phyloP scores from a whole-genome alignment of 1,140 invertebrate genomes.

The Lordiphosa clarofinis region DNA sequence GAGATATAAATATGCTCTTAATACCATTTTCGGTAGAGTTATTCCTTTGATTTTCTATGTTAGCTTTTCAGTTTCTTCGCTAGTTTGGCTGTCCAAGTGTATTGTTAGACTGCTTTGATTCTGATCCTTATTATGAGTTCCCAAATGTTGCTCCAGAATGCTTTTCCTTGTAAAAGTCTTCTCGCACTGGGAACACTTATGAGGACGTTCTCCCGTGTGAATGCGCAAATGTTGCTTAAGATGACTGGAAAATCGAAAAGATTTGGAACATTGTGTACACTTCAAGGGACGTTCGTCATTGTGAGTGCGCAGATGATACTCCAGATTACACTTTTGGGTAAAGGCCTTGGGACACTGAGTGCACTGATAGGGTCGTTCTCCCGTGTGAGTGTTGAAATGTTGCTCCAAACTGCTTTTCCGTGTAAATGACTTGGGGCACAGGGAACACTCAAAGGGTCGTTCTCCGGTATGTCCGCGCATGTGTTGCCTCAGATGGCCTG shows the following conservation, averaged over 20 bases:
- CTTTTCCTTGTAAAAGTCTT: not conserved
- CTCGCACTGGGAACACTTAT: not conserved
- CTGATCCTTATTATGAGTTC: not conserved
- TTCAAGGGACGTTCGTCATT: no score
- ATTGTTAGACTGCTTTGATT: no score
- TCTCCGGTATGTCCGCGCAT: not conserved
- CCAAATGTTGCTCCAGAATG: not conserved
- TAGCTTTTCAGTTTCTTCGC: no score
- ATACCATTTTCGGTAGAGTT: no score
- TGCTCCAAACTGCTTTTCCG: not conserved
- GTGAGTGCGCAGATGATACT: not conserved
- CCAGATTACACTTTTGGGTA: not conserved
- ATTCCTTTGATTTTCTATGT: no score
- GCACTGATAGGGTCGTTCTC: not conserved
- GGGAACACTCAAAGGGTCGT: not conserved
- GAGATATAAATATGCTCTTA: no score
- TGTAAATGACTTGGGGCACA: constrained; percentile 1
- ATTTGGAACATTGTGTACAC: no score
- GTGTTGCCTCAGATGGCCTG: not conserved
- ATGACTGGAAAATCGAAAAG: no score
- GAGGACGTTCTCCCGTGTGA: not conserved
- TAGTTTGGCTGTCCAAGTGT: no score
- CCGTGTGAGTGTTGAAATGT: not conserved
- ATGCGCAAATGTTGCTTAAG: not conserved
- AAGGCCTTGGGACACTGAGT: not conserved